Percentiles rank a stretch among this genome's conserved stretches.
Conservation (phyloP, 2,113 vertebrate genomes). For the Hypocryptadius cinnamomeus region DNA sequence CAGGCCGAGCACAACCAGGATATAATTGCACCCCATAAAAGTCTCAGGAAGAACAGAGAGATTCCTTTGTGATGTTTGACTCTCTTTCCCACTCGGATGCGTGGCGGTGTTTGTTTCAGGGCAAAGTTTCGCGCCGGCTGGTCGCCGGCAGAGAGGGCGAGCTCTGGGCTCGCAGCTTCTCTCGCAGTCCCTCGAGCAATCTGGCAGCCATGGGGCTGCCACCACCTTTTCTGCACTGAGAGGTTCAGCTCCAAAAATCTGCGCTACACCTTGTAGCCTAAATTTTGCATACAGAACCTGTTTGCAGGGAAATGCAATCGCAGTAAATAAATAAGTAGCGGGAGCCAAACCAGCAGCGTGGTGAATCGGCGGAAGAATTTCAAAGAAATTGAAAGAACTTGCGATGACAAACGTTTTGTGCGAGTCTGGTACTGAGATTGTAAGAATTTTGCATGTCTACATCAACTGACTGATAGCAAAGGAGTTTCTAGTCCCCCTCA, state of each 20-base stretch:
- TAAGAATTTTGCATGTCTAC: slow-evolving; percentile 55
- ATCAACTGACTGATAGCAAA: slow-evolving; percentile 73
- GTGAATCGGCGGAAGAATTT: neutral
- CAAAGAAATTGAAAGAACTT: neutral
- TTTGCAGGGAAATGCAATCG: neutral
- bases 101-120: neutral
- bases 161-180: slow-evolving; percentile 5
- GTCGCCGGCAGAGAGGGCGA: neutral
- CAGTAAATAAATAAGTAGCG: neutral
- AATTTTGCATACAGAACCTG: neutral
- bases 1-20: neutral
- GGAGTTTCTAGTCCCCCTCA: slow-evolving; percentile 71
- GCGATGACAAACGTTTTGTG: neutral
- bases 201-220: neutral
- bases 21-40: neutral
- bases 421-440: slow-evolving; percentile 47
- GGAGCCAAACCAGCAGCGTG: neutral
- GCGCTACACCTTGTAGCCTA: neutral
- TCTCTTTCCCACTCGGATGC: neutral
- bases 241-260: neutral
- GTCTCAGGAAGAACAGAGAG: neutral
- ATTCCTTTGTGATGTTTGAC: neutral
- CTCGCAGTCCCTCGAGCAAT: slow-evolving; percentile 19
- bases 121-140: neutral
- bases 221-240: neutral